A percentile compares a stretch with the other conserved stretches of the same genome.
Conservation (phyloP, 2,888 invertebrate genomes). For the Protula sp. region DNA sequence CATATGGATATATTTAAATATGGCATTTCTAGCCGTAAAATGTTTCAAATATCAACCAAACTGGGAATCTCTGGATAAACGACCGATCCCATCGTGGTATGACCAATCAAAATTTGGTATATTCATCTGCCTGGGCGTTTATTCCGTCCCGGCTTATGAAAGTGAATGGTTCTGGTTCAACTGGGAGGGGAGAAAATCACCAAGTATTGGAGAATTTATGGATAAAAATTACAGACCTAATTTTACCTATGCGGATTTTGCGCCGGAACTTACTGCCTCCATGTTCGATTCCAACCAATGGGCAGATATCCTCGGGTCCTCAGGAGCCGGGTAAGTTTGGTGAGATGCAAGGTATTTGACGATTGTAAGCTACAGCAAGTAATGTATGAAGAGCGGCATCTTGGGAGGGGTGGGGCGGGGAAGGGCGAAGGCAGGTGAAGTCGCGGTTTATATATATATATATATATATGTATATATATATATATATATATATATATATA, state of each 20-base stretch:
- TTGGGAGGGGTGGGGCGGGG: too few relatives aligned
- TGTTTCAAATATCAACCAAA: constrained; percentile 29
- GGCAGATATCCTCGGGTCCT: constrained; percentile 72
- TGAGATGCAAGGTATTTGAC: too few relatives aligned
- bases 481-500: too few relatives aligned
- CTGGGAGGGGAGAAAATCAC: constrained; percentile 61
- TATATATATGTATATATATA: too few relatives aligned
- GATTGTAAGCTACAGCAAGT: too few relatives aligned
- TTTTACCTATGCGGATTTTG: constrained; percentile 89
- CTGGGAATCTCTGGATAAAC: constrained; percentile 54
- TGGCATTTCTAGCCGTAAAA: neutral
- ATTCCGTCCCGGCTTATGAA: constrained; percentile 48
- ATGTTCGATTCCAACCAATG: constrained; percentile 79
- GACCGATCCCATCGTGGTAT: constrained; percentile 54
- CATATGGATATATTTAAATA: constrained; percentile 1
- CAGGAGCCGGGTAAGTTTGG: constrained; percentile 80
- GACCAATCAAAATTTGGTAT: constrained; percentile 56
- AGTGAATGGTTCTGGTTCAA: constrained; percentile 86
- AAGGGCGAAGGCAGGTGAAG: too few relatives aligned
- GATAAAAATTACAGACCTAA: constrained; percentile 72
- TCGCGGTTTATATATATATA: too few relatives aligned
- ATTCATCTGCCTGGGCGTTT: constrained; percentile 57
- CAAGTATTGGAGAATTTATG: constrained; percentile 64
- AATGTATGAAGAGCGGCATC: too few relatives aligned
- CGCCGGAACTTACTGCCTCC: constrained; percentile 46